phyloP scores from a whole-genome alignment of 2,888 invertebrate genomes.

The Metallyticus violacea region DNA sequence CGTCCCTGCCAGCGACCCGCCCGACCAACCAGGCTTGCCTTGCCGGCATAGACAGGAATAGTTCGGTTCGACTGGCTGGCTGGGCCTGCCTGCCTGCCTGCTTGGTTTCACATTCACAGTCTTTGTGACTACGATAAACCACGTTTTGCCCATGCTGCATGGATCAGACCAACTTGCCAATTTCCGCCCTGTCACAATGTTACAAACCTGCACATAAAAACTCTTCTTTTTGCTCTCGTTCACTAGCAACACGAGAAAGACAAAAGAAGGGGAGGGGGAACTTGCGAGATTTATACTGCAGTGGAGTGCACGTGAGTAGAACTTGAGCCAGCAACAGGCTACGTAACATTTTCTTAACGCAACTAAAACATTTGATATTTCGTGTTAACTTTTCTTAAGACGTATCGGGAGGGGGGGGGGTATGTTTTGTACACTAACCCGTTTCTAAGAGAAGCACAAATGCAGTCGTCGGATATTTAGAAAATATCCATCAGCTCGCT shows the following conservation, averaged over 20 bases:
- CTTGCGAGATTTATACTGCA: background rate
- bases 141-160: slow-evolving; percentile 5
- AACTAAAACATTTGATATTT: too few species aligned
- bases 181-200: slow-evolving; percentile 6
- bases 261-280: background rate
- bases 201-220: background rate
- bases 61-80: slow-evolving; percentile 3
- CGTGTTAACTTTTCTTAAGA: too few species aligned
- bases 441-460: too few species aligned
- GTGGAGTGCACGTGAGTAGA: background rate
- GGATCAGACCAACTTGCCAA: slow-evolving; percentile 6
- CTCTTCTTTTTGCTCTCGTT: background rate
- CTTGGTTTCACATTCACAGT: background rate
- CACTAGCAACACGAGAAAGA: background rate
- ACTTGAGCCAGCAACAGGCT: background rate
- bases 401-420: too few species aligned
- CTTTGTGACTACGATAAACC: background rate
- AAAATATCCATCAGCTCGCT: too few species aligned
- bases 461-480: too few species aligned
- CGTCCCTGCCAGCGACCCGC: slow-evolving; percentile 3
- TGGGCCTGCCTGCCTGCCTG: background rate
- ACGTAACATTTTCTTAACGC: background rate
- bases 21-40: background rate
- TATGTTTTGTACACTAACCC: too few species aligned
- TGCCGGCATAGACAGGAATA: slow-evolving; percentile 15